phyloP scores from a whole-genome alignment of 92 coral and sea anemone species.

The Chrysogorgia sp. region DNA sequence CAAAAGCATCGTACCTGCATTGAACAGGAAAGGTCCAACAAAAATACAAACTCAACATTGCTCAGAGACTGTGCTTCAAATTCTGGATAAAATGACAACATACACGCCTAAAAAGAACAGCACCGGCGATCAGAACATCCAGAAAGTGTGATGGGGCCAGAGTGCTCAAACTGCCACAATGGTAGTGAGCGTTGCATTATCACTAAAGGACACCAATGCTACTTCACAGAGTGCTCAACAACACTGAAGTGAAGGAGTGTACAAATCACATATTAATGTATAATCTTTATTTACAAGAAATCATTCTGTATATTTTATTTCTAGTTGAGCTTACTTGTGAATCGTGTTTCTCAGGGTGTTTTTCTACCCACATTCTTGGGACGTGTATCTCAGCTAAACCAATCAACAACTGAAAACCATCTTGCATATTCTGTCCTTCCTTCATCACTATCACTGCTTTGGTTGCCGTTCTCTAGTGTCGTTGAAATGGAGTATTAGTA shows the following conservation, averaged over 20 bases:
- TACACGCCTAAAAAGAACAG: constrained; percentile 73
- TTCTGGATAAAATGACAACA: constrained; percentile 94
- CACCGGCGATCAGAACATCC: neutral
- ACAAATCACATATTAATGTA: too few relatives aligned
- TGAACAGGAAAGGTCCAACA: constrained; percentile 85
- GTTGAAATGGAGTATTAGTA: too few relatives aligned
- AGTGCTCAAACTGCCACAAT: too few relatives aligned
- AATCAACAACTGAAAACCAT: constrained; percentile 84
- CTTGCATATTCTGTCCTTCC: constrained; percentile 67
- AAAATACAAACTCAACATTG: constrained; percentile 76
- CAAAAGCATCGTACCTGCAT: constrained; percentile 81
- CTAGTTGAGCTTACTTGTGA: constrained; percentile 61
- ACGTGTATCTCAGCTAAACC: constrained; percentile 95
- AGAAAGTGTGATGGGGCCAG: too few relatives aligned
- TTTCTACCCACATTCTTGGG: constrained; percentile 98
- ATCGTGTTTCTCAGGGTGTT: constrained; percentile 65
- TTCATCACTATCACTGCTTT: constrained; percentile 87
- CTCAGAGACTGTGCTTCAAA: constrained; percentile 76
- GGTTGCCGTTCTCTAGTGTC: constrained; percentile 79
- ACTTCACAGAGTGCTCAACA: too few relatives aligned
- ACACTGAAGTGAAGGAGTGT: too few relatives aligned
- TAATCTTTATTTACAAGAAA: too few relatives aligned
- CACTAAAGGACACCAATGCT: too few relatives aligned
- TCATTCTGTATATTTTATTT: neutral
- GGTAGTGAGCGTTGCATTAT: too few relatives aligned